A percentile compares a stretch with the other conserved stretches of the same genome.
Conservation (phyloP, 2,888 invertebrate genomes). For the Stenolophus ochropezus region DNA sequence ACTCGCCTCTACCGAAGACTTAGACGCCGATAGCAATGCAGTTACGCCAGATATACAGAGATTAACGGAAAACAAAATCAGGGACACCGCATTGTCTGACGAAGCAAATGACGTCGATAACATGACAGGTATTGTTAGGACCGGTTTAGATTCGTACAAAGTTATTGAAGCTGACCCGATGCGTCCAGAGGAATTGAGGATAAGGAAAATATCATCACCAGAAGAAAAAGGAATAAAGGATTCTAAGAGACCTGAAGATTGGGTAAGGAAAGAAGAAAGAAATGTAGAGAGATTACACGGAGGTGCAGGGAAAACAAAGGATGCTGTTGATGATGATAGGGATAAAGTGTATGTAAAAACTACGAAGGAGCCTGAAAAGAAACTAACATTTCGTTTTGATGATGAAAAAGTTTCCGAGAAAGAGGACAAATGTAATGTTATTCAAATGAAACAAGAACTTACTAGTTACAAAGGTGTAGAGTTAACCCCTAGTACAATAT, state of each 20-base stretch:
- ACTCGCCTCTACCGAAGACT: conserved; percentile 72
- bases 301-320: conserved; percentile 70
- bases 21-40: conserved; percentile 68
- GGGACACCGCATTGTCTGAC: conserved; percentile 68
- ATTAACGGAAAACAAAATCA: conserved; percentile 61
- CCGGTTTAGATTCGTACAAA: conserved; percentile 69
- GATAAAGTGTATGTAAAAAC: conserved; percentile 53
- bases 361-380: conserved; percentile 63
- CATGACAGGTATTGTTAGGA: conserved; percentile 71
- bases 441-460: conserved; percentile 60
- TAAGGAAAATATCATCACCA: conserved; percentile 68
- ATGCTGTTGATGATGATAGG: conserved; percentile 4
- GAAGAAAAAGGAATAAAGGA: conserved; percentile 73
- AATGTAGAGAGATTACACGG: conserved; percentile 72
- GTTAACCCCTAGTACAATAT: conserved; percentile 50
- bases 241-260: conserved; percentile 72
- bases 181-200: conserved; percentile 68
- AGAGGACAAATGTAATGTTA: conserved; percentile 58
- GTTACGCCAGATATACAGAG: conserved; percentile 67
- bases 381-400: conserved; percentile 64
- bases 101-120: conserved; percentile 71
- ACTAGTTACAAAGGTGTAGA: conserved; percentile 62
- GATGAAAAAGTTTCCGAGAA: conserved; percentile 60
- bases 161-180: conserved; percentile 68
- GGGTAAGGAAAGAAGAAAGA: conserved; percentile 71